These are phyloP conservation scores for Tetragnatha montana DNA, from an alignment of 2,888 invertebrate genomes.

Conservation along the genomic window DNA sequence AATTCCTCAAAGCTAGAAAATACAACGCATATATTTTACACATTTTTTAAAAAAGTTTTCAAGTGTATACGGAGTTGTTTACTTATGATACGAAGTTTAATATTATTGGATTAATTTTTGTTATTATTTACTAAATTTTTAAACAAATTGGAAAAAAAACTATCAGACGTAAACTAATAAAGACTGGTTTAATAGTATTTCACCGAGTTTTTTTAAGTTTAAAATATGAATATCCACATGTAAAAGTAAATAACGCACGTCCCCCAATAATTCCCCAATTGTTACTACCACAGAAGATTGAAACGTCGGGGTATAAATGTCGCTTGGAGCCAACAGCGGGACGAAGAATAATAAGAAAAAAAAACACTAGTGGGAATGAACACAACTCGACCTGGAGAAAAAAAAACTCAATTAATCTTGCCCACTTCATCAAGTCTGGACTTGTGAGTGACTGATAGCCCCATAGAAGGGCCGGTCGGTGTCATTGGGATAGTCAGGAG, in stretches of 20 bases:
- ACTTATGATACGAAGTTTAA: too few relatives aligned
- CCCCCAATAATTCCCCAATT: slow-evolving; percentile 53
- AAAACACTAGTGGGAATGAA: background rate
- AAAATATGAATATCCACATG: too few relatives aligned
- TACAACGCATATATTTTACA: too few relatives aligned
- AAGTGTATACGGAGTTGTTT: too few relatives aligned
- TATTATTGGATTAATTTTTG: too few relatives aligned
- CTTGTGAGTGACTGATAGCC: slow-evolving; percentile 54
- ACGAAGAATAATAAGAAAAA: background rate
- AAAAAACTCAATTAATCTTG: slow-evolving; percentile 69
- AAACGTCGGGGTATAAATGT: slow-evolving; percentile 5
- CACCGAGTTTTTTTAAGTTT: too few relatives aligned
- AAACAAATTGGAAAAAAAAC: too few relatives aligned
- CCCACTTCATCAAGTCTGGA: slow-evolving; percentile 63
- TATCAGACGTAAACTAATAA: too few relatives aligned
- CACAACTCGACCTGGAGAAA: background rate
- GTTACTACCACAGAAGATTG: slow-evolving; percentile 58
- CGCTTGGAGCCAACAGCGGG: background rate
- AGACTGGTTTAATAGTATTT: too few relatives aligned
- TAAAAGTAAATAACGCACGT: background rate
- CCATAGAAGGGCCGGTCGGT: slow-evolving; percentile 46
- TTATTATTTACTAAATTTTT: too few relatives aligned
- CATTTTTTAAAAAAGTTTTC: too few relatives aligned
- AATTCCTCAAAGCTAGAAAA: too few relatives aligned
- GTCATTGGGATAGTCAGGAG: slow-evolving; percentile 17